Conservation (phyloP, 2,113 vertebrate species). For the Podilymbus podiceps region DNA sequence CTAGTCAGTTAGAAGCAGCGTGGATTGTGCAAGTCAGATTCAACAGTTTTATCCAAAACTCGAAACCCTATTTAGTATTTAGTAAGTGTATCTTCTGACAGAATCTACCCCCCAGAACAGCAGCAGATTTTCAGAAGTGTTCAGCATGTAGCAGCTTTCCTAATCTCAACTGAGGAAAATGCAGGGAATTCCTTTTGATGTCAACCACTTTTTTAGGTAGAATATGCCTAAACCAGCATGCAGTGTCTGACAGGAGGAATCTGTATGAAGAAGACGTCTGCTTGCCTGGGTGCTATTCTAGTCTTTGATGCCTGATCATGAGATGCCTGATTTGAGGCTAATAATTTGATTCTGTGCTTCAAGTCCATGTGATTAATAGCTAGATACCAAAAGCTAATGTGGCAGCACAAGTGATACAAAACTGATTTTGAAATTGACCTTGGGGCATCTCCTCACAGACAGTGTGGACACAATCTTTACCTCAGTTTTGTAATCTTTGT, state of each 20-base stretch:
- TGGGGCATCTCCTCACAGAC: not conserved
- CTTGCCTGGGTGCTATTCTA: not conserved
- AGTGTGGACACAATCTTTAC: not conserved
- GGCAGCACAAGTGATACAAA: not conserved
- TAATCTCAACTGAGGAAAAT: not conserved
- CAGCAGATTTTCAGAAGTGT: not conserved
- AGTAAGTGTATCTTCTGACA: not conserved
- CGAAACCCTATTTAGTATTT: not conserved
- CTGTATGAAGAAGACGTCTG: not conserved
- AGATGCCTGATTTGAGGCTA: not conserved
- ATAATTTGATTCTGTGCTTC: not conserved
- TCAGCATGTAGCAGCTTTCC: not conserved
- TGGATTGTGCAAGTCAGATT: not conserved
- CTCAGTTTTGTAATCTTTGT: not conserved
- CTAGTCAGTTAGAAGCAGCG: not conserved
- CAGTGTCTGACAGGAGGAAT: not conserved
- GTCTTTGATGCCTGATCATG: not conserved
- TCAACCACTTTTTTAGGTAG: not conserved
- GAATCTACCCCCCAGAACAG: not conserved
- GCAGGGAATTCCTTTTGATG: not conserved
- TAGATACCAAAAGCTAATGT: not conserved
- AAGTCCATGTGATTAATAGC: not conserved
- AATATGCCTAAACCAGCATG: not conserved
- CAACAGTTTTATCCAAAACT: not conserved
- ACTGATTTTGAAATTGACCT: not conserved